Evolutionary conservation across 2,888 invertebrate genomes (phyloP).

Genomic region (Neuroscelio doddi): DNA sequence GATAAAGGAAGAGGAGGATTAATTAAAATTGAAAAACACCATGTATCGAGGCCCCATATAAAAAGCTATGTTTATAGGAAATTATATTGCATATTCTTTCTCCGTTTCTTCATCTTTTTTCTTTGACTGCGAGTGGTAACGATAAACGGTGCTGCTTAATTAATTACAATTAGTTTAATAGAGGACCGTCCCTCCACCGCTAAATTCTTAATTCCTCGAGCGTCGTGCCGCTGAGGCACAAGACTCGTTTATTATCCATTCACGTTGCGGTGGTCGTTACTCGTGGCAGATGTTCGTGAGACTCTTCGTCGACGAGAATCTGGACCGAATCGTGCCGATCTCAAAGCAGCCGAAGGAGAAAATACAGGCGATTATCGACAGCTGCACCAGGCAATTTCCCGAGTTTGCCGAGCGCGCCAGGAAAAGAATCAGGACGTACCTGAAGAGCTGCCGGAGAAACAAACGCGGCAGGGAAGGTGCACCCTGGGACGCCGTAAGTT

Average conservation of each 20-base stretch:
- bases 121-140: slow-evolving; percentile 41
- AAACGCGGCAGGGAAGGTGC: slow-evolving; percentile 90
- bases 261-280: slow-evolving; percentile 36
- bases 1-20: too few relatives aligned
- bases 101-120: slow-evolving; percentile 9
- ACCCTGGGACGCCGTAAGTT: slow-evolving; percentile 90
- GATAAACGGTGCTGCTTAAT: slow-evolving; percentile 59
- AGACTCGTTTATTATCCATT: slow-evolving; percentile 48
- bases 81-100: too few relatives aligned
- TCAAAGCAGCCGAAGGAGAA: slow-evolving; percentile 98
- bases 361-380: slow-evolving; percentile 97
- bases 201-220: slow-evolving; percentile 62
- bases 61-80: too few relatives aligned
- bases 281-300: slow-evolving; percentile 93
- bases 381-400: slow-evolving; percentile 96
- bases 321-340: slow-evolving; percentile 96
- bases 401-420: slow-evolving; percentile 96
- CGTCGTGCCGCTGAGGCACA: slow-evolving; percentile 46
- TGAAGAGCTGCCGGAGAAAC: slow-evolving; percentile 95
- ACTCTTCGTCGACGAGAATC: slow-evolving; percentile 95
- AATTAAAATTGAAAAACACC: too few relatives aligned
- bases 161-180: slow-evolving; percentile 70
- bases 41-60: too few relatives aligned
- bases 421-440: slow-evolving; percentile 94
- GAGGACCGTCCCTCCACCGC: slow-evolving; percentile 56